phyloP scores from a whole-genome alignment of 2,888 invertebrate species.

The Thereva nobilitata region DNA sequence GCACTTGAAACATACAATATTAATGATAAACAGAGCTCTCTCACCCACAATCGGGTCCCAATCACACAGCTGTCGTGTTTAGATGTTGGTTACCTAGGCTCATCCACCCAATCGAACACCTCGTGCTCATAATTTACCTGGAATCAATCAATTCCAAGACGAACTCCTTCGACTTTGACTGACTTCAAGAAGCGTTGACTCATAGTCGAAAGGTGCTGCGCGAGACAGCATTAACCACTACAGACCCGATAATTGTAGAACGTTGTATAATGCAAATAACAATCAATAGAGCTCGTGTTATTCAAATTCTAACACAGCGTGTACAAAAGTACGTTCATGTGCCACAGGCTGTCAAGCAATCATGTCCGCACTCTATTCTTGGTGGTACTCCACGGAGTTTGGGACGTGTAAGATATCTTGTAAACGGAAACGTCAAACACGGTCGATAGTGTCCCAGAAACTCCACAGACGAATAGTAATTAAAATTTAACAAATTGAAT shows the following conservation, averaged over 20 bases:
- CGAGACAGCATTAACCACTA: constrained; percentile 16
- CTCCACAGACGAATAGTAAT: constrained; percentile 31
- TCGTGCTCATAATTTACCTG: too few relatives aligned
- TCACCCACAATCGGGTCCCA: too few relatives aligned
- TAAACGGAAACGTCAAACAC: constrained; percentile 34
- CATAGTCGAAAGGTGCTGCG: not conserved
- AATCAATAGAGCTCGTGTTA: constrained; percentile 35
- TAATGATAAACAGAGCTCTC: too few relatives aligned
- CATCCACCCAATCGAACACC: too few relatives aligned
- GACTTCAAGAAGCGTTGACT: not conserved
- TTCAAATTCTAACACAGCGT: constrained; percentile 34
- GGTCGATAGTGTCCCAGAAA: constrained; percentile 31
- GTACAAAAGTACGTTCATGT: constrained; percentile 30
- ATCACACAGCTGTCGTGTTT: too few relatives aligned
- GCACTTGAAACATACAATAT: too few relatives aligned
- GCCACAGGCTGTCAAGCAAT: constrained; percentile 31
- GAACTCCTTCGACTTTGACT: too few relatives aligned
- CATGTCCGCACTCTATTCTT: constrained; percentile 9
- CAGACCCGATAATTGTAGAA: constrained; percentile 26
- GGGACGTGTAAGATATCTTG: constrained; percentile 24
- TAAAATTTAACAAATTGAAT: constrained; percentile 31
- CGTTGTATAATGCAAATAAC: constrained; percentile 34
- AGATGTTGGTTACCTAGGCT: too few relatives aligned
- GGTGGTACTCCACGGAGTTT: not conserved
- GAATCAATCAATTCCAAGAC: too few relatives aligned